phyloP scores from a whole-genome alignment of 2,797 vertebrate species.

The Tenualosa ilisha region DNA sequence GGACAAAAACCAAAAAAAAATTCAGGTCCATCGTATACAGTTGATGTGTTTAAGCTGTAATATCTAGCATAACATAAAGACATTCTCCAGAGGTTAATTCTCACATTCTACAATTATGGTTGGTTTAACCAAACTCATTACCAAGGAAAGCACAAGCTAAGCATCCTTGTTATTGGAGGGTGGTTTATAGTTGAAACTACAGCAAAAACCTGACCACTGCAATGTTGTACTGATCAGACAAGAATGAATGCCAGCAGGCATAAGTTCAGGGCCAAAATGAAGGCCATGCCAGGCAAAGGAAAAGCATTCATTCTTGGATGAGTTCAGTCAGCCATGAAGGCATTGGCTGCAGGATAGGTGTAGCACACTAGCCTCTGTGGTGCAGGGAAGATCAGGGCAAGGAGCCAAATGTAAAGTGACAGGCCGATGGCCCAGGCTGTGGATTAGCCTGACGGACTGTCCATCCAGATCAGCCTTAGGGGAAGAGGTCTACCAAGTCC shows the following conservation, averaged over 20 bases:
- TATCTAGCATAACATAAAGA: background rate
- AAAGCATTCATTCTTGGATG: background rate
- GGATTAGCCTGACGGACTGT: constrained; percentile 68
- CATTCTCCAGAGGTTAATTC: too few species aligned
- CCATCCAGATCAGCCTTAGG: constrained; percentile 59
- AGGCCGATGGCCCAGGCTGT: constrained; percentile 61
- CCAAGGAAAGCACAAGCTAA: background rate
- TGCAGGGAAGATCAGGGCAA: constrained; percentile 47
- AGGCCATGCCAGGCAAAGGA: background rate
- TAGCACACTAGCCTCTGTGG: background rate
- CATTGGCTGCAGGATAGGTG: background rate
- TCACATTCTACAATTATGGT: background rate
- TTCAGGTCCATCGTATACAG: background rate
- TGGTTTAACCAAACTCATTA: background rate
- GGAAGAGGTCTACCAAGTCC: constrained; percentile 17
- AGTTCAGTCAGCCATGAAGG: constrained; percentile 23
- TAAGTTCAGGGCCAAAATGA: background rate
- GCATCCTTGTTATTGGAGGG: background rate
- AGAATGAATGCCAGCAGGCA: background rate
- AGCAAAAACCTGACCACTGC: background rate
- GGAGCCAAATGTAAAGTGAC: constrained; percentile 67
- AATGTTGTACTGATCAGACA: background rate
- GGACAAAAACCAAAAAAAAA: background rate
- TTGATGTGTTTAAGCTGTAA: background rate
- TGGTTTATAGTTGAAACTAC: background rate